phyloP scores from a whole-genome alignment of 2,113 vertebrate genomes.

The Andinoacara biseriatus region DNA sequence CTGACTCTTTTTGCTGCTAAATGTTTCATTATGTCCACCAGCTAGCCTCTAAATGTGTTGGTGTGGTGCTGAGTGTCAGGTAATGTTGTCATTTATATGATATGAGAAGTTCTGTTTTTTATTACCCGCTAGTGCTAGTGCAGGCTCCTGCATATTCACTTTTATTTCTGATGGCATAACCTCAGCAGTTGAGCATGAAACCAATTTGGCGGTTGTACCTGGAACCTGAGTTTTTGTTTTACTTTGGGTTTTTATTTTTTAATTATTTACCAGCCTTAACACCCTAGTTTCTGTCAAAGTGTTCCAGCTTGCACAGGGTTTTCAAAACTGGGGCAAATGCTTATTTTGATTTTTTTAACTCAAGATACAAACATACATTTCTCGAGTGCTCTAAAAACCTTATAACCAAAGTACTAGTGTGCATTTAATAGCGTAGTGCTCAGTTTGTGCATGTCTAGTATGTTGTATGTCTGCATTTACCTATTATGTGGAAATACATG shows the following conservation, averaged over 20 bases:
- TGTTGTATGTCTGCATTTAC: neutral
- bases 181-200: neutral
- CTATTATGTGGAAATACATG: neutral
- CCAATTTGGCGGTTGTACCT: neutral
- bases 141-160: neutral
- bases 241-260: neutral
- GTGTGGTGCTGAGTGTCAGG: neutral
- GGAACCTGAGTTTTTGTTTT: too few relatives aligned
- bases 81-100: neutral
- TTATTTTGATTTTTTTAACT: neutral
- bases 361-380: neutral
- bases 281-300: neutral
- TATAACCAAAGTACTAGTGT: neutral
- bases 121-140: neutral
- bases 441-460: neutral
- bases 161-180: neutral
- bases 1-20: neutral
- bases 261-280: neutral
- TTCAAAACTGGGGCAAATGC: neutral
- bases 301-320: neutral
- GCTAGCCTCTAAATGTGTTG: neutral
- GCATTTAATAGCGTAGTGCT: too few relatives aligned
- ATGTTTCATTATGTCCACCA: neutral
- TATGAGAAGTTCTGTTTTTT: neutral
- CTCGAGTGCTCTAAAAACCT: neutral